phyloP scores from a whole-genome alignment of 2,797 vertebrate genomes.

The Poecilia gillii region DNA sequence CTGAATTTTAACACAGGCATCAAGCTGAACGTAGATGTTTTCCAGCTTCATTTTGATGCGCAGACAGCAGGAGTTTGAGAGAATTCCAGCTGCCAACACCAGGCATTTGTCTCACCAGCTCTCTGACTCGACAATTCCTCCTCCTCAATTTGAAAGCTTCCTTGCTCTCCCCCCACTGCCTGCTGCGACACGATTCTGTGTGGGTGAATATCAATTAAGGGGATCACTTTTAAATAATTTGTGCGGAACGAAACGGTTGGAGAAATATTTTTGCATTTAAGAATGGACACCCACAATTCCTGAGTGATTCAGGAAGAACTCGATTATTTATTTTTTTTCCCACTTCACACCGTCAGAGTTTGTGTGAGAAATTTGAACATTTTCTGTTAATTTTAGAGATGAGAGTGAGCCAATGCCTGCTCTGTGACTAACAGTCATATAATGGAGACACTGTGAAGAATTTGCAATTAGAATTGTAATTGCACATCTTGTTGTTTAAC shows the following conservation, averaged over 20 bases:
- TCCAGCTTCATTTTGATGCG: not conserved
- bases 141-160: slow-evolving; percentile 1
- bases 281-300: not conserved
- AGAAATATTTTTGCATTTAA: slow-evolving; percentile 12
- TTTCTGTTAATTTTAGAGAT: not conserved
- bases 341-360: not conserved
- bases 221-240: slow-evolving; percentile 11
- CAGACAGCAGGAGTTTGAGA: slow-evolving; percentile 5
- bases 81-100: slow-evolving; percentile 4
- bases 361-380: not conserved
- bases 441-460: not conserved
- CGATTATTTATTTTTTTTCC: not conserved
- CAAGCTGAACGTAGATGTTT: not conserved
- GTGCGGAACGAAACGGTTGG: not conserved
- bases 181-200: slow-evolving; percentile 2
- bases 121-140: not conserved
- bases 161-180: not conserved
- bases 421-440: not conserved
- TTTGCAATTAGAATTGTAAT: not conserved
- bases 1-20: not conserved
- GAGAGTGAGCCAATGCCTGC: not conserved
- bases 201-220: slow-evolving; percentile 1
- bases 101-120: not conserved
- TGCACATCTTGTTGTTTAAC: not conserved
- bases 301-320: not conserved